Conservation (phyloP, 2,888 invertebrate genomes). For the Lysandra coridon region DNA sequence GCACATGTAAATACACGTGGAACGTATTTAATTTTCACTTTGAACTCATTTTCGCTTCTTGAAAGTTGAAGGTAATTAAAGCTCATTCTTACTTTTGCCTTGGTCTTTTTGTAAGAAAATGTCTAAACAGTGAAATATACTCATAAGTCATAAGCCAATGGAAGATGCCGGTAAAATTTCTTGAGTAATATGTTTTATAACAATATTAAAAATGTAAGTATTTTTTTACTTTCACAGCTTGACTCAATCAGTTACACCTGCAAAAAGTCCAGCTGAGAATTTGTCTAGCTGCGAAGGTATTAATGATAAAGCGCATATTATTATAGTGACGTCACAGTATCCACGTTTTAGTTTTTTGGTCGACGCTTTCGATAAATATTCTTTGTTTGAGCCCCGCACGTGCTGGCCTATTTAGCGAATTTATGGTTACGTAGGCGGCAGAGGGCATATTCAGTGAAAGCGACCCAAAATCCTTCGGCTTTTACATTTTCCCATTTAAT, state of each 20-base stretch:
- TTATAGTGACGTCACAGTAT: background rate
- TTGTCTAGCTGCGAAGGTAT: background rate
- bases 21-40: background rate
- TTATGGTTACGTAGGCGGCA: constrained; percentile 1
- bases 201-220: background rate
- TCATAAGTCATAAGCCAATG: too few relatives aligned
- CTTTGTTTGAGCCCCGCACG: background rate
- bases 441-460: background rate
- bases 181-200: too few relatives aligned
- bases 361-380: constrained; percentile 2
- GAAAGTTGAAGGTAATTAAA: background rate
- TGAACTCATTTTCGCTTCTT: background rate
- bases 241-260: background rate
- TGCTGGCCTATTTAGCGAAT: constrained; percentile 1
- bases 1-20: background rate
- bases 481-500: background rate
- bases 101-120: background rate
- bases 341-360: background rate
- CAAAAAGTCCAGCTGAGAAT: background rate
- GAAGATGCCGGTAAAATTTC: background rate
- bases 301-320: background rate
- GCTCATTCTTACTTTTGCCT: background rate
- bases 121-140: too few relatives aligned
- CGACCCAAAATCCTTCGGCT: constrained; percentile 2
- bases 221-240: background rate